These are phyloP conservation scores for Centropristis striata DNA, from an alignment of 2,113 vertebrate species.

Conservation along the genomic window DNA sequence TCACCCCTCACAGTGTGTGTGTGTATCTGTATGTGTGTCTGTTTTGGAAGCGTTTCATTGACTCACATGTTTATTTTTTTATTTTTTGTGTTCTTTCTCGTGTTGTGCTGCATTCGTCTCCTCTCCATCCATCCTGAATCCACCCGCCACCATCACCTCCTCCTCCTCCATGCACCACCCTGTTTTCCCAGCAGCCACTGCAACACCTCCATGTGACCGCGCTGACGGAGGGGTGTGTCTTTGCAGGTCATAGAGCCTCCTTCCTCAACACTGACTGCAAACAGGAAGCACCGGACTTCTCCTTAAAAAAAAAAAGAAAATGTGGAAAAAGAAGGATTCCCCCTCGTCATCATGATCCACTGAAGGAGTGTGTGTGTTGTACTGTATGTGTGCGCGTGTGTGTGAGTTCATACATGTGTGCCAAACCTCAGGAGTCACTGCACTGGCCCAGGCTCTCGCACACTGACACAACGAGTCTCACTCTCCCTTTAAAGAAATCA, in stretches of 20 bases:
- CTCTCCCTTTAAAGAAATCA: conserved; percentile 71
- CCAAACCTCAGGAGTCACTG: conserved; percentile 78
- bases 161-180: conserved; percentile 59
- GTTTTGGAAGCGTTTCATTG: conserved; percentile 59
- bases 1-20: conserved; percentile 37
- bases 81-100: conserved; percentile 55
- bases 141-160: conserved; percentile 52
- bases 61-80: conserved; percentile 74
- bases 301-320: conserved; percentile 1
- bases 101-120: conserved; percentile 62
- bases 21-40: conserved; percentile 18
- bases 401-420: conserved; percentile 60
- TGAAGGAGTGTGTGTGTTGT: conserved; percentile 35
- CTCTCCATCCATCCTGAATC: conserved; percentile 49
- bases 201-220: conserved; percentile 81
- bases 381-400: conserved; percentile 5
- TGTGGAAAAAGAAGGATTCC: conserved; percentile 42
- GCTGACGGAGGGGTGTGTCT: conserved; percentile 81
- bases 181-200: conserved; percentile 81
- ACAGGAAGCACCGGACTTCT: conserved; percentile 49
- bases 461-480: conserved; percentile 55
- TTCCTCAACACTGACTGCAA: conserved; percentile 40
- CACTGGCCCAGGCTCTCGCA: conserved; percentile 63
- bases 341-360: conserved; percentile 28
- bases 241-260: conserved; percentile 82